Conservation (phyloP, 53 echinoderm and acorn worm species). For the Paracentrotus lividus region DNA sequence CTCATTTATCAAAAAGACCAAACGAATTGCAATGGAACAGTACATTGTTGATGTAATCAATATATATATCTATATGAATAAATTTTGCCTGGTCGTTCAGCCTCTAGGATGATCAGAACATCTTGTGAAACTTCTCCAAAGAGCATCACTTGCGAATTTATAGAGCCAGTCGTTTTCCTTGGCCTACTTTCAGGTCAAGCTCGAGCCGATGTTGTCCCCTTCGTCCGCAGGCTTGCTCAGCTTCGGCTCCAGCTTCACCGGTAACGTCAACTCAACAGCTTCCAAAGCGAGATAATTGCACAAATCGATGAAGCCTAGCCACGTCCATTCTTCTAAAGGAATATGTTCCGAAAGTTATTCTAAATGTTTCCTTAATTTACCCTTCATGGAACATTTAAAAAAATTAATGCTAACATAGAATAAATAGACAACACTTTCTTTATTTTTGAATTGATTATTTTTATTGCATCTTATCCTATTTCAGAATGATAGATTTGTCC, state of each 20-base stretch:
- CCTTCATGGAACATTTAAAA: not conserved
- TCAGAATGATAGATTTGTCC: not conserved
- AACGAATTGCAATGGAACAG: not conserved
- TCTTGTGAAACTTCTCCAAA: not conserved
- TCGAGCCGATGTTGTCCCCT: not conserved
- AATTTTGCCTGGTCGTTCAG: not conserved
- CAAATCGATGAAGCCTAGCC: not conserved
- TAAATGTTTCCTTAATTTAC: not conserved
- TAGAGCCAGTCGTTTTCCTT: not conserved
- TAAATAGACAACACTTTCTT: not conserved
- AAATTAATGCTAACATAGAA: not conserved
- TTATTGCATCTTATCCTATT: not conserved
- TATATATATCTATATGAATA: not conserved
- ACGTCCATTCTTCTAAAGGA: not conserved
- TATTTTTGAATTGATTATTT: not conserved
- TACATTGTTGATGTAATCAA: not conserved
- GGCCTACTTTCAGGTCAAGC: slow-evolving; percentile 52
- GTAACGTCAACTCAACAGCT: not conserved
- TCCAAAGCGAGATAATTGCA: not conserved
- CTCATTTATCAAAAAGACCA: not conserved
- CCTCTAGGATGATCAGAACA: not conserved
- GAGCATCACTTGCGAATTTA: not conserved
- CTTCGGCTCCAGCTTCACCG: not conserved
- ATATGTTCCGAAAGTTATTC: not conserved
- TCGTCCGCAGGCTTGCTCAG: not conserved